Evolutionary conservation across 1,140 invertebrate species (phyloP), one percentile per base, ranked within the genome.

Genomic region (Platyscapa corneri): DNA sequence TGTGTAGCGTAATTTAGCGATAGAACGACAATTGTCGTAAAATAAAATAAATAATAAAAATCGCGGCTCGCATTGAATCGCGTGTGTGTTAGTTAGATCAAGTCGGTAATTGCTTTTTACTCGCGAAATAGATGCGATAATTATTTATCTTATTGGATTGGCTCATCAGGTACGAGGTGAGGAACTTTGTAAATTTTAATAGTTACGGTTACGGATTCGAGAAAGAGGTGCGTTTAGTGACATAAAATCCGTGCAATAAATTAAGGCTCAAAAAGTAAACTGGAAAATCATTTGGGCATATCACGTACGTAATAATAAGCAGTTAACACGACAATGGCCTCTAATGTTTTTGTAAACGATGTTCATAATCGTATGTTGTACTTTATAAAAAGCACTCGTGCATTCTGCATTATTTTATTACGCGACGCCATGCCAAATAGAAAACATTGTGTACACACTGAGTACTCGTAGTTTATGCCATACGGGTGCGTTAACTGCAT

Each of bases 401-500:
- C 67, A 70, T 70, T 70, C 32, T 70, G 64, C 42, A 70, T 80
- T 67, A 53, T 34, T 49, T 78, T 34, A 78, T 78, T 56, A 34
- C 32, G 65, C 30, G 16, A 32, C 23, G 56, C 53, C 56, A 42
- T 42, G n/a, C 20, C 76, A 60, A 75, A 46, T 75, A 75, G 42
- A 75, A 75, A 49, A 39, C 42, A 72, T 46, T 67, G 42, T 80
- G 30, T 42, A 65, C 37, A 72, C n/a, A 34, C 2, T 37, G 23
- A 70, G 30, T 72, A 82, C 32, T 32, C n/a, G 46, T 56, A 34
- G n/a, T 49, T 72, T 27, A 20, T 49, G 74, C 3, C 74, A 83
- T 77, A 67, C 56, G 53, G 70, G 81, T 30, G 49, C 49, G 42
- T 49, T 84, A 84, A 78, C 75, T 78, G 12, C 76, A 70, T 77